phyloP scores from a whole-genome alignment of 2,113 vertebrate genomes.

The Jacana jacana region DNA sequence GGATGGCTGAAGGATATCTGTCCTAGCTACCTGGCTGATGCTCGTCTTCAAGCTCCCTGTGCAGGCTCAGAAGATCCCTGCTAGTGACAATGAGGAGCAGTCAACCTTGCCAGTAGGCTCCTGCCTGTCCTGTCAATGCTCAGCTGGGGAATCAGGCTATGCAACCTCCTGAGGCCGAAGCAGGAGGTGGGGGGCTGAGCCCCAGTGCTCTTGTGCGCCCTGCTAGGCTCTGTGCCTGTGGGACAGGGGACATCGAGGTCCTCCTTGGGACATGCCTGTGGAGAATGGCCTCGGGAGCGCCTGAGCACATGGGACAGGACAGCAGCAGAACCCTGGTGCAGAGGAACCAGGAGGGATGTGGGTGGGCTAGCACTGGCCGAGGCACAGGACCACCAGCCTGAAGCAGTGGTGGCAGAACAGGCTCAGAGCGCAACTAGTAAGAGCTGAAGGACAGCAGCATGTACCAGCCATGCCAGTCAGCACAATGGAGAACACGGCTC shows the following conservation, averaged over 20 bases:
- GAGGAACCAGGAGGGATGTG: fast-evolving
- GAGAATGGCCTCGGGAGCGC: background rate
- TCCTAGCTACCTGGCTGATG: background rate
- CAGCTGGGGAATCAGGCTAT: background rate
- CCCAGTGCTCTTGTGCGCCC: fast-evolving
- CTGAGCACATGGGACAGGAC: fast-evolving
- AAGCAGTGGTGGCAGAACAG: fast-evolving
- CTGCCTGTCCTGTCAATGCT: background rate
- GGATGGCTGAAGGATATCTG: background rate
- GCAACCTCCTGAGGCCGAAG: fast-evolving
- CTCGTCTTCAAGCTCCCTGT: background rate
- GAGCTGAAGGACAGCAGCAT: background rate
- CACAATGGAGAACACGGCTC: background rate
- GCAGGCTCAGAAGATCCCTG: background rate
- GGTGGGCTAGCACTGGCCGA: fast-evolving
- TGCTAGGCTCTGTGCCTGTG: background rate
- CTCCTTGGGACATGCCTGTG: fast-evolving
- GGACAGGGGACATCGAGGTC: background rate
- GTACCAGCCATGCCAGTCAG: background rate
- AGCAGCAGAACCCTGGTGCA: background rate
- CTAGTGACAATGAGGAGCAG: background rate
- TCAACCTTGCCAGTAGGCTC: background rate
- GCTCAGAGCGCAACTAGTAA: background rate
- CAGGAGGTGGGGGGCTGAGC: background rate
- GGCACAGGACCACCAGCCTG: fast-evolving